Conservation (phyloP, 2,797 vertebrate genomes). For the Mareca strepera region DNA sequence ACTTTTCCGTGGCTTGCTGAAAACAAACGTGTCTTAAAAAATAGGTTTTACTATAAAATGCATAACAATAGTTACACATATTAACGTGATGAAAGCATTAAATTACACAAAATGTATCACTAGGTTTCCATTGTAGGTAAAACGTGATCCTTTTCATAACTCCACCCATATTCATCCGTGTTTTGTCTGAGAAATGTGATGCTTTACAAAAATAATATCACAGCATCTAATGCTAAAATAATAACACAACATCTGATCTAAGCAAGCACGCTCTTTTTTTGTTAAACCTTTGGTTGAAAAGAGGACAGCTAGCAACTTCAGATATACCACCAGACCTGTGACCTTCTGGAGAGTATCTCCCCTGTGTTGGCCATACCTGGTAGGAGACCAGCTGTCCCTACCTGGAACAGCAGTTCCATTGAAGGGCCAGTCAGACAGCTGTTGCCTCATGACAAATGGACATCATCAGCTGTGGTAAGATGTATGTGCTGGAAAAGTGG, state of each 20-base stretch:
- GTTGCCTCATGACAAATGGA: slow-evolving; percentile 82
- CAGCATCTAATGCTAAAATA: background rate
- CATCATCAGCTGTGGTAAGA: slow-evolving; percentile 82
- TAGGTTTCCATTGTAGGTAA: background rate
- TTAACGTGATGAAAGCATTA: background rate
- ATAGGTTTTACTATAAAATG: background rate
- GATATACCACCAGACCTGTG: background rate
- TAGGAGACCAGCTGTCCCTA: slow-evolving; percentile 81
- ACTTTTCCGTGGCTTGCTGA: background rate
- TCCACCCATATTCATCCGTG: background rate
- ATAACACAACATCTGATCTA: background rate
- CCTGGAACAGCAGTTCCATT: slow-evolving; percentile 83
- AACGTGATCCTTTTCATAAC: background rate
- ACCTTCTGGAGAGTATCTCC: background rate
- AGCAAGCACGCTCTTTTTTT: background rate
- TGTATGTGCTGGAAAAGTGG: slow-evolving; percentile 47
- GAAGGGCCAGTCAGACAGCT: slow-evolving; percentile 81
- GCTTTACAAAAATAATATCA: background rate
- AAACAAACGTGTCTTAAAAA: background rate
- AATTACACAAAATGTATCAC: background rate
- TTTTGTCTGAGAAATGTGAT: background rate
- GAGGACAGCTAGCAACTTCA: background rate
- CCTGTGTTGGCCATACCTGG: slow-evolving; percentile 72
- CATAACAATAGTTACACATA: background rate
- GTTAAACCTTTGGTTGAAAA: background rate